Conservation (phyloP, 1,140 invertebrate genomes). For the Drosophila nigromelanica region DNA sequence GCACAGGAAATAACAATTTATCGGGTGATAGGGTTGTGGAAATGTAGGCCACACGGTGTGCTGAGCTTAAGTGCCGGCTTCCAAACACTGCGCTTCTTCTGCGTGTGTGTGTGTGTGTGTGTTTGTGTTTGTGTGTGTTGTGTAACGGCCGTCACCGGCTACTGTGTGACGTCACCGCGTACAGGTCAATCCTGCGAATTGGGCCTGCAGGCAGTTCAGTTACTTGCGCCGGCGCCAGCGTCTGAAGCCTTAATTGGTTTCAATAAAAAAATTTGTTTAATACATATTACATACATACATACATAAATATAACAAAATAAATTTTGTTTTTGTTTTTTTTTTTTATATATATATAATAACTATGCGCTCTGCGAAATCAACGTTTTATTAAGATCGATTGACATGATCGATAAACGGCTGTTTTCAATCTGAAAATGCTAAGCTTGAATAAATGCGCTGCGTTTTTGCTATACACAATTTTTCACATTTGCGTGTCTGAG, state of each 20-base stretch:
- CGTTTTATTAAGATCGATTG: slow-evolving; percentile 13
- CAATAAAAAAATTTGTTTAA: slow-evolving; percentile 21
- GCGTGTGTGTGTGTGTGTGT: slow-evolving; percentile 19
- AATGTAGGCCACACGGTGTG: slow-evolving; percentile 48
- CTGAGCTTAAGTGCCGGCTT: slow-evolving; percentile 36
- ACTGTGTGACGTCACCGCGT: slow-evolving; percentile 28
- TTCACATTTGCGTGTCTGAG: slow-evolving; percentile 27
- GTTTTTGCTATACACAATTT: slow-evolving; percentile 43
- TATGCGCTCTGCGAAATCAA: slow-evolving; percentile 23
- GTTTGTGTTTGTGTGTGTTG: slow-evolving; percentile 35
- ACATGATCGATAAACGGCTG: slow-evolving; percentile 20
- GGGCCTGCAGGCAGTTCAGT: not conserved
- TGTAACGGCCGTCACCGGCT: slow-evolving; percentile 23
- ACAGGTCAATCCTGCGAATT: not conserved
- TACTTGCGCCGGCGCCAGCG: not conserved
- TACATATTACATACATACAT: slow-evolving; percentile 45
- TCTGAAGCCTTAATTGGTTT: slow-evolving; percentile 24
- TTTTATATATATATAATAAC: slow-evolving; percentile 34
- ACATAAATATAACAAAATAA: slow-evolving; percentile 42
- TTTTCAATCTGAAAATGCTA: slow-evolving; percentile 32
- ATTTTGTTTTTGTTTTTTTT: slow-evolving; percentile 16
- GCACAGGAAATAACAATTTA: slow-evolving; percentile 78
- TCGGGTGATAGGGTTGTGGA: slow-evolving; percentile 43
- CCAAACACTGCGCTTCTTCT: slow-evolving; percentile 27
- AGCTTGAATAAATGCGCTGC: slow-evolving; percentile 47